Evolutionary conservation across 1,140 invertebrate genomes (phyloP).

Genomic region (Temnothorax longispinosus): DNA sequence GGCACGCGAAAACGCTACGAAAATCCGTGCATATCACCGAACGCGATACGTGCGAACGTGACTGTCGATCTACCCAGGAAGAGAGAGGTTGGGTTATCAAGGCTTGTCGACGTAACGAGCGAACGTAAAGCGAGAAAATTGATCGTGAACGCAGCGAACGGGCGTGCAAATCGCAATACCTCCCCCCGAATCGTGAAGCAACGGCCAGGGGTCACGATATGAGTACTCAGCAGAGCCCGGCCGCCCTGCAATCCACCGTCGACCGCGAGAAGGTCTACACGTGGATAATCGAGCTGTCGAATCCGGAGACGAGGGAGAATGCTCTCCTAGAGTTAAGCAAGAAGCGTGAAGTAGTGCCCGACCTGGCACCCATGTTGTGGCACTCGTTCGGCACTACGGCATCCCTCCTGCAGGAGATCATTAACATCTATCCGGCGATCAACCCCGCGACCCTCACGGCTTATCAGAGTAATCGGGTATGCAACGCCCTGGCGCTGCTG

Average conservation of each 20-base stretch:
- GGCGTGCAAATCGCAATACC: not conserved
- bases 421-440: conserved; percentile 99
- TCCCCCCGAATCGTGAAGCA: not conserved
- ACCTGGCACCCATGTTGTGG: conserved; percentile 99
- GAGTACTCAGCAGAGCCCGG: conserved; percentile 88
- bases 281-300: conserved; percentile 98
- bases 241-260: conserved; percentile 86
- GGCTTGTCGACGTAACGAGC: not conserved
- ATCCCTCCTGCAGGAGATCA: conserved; percentile 96
- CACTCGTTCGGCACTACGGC: conserved; percentile 99
- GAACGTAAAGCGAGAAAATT: not conserved
- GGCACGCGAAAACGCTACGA: not conserved
- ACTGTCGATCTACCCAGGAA: not conserved
- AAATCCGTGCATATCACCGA: not conserved
- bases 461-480: conserved; percentile 97
- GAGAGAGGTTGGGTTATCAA: not conserved
- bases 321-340: conserved; percentile 98
- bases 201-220: conserved; percentile 73
- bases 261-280: conserved; percentile 95
- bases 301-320: conserved; percentile 97
- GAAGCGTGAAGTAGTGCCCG: conserved; percentile 98
- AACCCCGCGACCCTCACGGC: conserved; percentile 98
- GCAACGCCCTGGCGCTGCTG: conserved; percentile 98
- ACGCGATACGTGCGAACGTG: not conserved
- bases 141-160: not conserved